Percentiles rank a stretch among this genome's conserved stretches.
Evolutionary conservation across 2,113 vertebrate species (phyloP).

Genomic region (Ctenodactylus gundi): DNA sequence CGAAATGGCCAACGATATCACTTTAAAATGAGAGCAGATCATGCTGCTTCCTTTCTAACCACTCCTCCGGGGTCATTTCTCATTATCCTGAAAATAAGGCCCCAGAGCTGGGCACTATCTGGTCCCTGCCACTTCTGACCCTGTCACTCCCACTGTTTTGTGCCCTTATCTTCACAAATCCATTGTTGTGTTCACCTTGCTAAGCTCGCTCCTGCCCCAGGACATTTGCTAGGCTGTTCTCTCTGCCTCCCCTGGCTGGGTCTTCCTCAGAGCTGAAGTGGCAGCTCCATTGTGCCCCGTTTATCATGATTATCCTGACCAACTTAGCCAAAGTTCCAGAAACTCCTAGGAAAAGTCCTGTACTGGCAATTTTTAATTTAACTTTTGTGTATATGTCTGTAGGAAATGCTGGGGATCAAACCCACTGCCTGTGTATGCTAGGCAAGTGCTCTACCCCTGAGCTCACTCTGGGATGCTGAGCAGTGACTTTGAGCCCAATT

Average conservation of each 20-base stretch:
- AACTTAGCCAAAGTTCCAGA: too few relatives aligned
- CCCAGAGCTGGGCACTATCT: too few relatives aligned
- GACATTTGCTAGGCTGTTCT: neutral
- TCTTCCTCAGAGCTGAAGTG: neutral
- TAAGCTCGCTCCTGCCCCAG: neutral
- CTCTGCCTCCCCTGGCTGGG: too few relatives aligned
- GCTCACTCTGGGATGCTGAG: too few relatives aligned
- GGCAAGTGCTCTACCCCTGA: neutral
- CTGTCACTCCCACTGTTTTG: too few relatives aligned
- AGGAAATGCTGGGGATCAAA: neutral
- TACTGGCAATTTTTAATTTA: neutral
- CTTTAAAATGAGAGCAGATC: neutral
- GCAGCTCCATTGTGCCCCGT: neutral
- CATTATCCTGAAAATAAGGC: neutral
- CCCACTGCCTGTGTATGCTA: neutral
- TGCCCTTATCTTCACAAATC: too few relatives aligned
- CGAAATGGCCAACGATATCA: neutral
- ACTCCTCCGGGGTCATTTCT: neutral
- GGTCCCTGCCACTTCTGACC: neutral
- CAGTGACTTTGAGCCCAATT: too few relatives aligned
- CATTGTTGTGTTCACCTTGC: too few relatives aligned
- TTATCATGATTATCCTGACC: neutral
- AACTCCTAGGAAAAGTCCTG: neutral
- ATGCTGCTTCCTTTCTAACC: neutral
- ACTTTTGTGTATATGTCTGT: neutral